A percentile compares a stretch with the other conserved stretches of the same genome.
Conservation (phyloP, 1,140 invertebrate genomes). For the Formica exsecta region DNA sequence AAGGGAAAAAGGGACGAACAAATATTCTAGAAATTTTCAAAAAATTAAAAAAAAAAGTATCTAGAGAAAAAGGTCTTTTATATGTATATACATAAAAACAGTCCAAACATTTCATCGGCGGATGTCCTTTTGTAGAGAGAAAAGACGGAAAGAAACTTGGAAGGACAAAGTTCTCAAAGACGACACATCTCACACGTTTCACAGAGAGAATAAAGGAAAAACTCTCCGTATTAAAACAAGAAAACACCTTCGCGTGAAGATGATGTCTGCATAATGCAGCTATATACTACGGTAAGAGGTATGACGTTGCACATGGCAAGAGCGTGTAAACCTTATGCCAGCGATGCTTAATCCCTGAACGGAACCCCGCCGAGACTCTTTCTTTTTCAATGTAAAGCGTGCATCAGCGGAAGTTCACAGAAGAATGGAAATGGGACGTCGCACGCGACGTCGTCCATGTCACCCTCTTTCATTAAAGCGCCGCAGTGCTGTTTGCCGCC, state of each 20-base stretch:
- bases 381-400: constrained; percentile 51
- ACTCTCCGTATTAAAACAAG: neutral
- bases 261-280: neutral
- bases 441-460: constrained; percentile 83
- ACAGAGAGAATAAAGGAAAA: neutral
- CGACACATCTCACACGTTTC: neutral
- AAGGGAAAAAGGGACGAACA: neutral
- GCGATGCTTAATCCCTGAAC: constrained; percentile 8
- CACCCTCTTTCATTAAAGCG: constrained; percentile 80
- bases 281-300: neutral
- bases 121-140: neutral
- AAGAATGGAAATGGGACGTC: constrained; percentile 80
- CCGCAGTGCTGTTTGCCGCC: constrained; percentile 83
- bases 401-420: constrained; percentile 79
- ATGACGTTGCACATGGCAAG: neutral
- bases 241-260: neutral
- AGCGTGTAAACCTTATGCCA: neutral
- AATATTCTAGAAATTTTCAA: neutral
- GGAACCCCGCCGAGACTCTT: neutral
- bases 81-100: neutral
- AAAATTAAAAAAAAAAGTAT: neutral
- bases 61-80: neutral
- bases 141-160: neutral
- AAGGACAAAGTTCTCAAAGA: neutral
- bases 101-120: neutral